phyloP scores from a whole-genome alignment of 1,140 invertebrate species.

The Musca vetustissima region DNA sequence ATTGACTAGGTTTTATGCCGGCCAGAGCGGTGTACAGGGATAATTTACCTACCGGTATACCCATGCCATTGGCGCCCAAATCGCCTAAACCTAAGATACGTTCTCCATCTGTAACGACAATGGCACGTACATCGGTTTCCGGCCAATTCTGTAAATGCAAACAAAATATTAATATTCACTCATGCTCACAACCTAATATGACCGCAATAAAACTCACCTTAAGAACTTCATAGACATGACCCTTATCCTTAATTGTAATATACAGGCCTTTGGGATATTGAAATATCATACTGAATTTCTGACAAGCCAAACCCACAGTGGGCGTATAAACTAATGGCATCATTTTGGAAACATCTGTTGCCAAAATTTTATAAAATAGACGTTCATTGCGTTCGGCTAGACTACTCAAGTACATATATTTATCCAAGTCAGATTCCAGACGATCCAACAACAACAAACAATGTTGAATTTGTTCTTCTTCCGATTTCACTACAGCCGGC shows the following conservation, averaged over 20 bases:
- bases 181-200: too few relatives aligned
- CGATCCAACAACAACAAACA: conserved; percentile 71
- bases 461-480: conserved; percentile 79
- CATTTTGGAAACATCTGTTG: conserved; percentile 84
- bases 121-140: conserved; percentile 82
- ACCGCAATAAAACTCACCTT: conserved; percentile 47
- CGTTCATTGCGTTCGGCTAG: conserved; percentile 83
- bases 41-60: conserved; percentile 90
- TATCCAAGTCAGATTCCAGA: conserved; percentile 74
- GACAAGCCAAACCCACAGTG: conserved; percentile 71
- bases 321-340: conserved; percentile 68
- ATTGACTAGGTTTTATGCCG: conserved; percentile 87
- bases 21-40: conserved; percentile 89
- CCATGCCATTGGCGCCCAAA: conserved; percentile 92
- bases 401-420: conserved; percentile 77
- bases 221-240: conserved; percentile 83
- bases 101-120: conserved; percentile 94
- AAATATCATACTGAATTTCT: conserved; percentile 55
- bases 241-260: conserved; percentile 94
- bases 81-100: conserved; percentile 91
- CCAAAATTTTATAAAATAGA: conserved; percentile 90
- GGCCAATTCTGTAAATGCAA: conserved; percentile 68
- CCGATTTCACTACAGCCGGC: conserved; percentile 75
- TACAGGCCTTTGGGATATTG: conserved; percentile 83
- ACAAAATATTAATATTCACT: background rate